A percentile compares a stretch with the other conserved stretches of the same genome.
phyloP scores from a whole-genome alignment of 2,797 vertebrate genomes.

The Lerista edwardsae region DNA sequence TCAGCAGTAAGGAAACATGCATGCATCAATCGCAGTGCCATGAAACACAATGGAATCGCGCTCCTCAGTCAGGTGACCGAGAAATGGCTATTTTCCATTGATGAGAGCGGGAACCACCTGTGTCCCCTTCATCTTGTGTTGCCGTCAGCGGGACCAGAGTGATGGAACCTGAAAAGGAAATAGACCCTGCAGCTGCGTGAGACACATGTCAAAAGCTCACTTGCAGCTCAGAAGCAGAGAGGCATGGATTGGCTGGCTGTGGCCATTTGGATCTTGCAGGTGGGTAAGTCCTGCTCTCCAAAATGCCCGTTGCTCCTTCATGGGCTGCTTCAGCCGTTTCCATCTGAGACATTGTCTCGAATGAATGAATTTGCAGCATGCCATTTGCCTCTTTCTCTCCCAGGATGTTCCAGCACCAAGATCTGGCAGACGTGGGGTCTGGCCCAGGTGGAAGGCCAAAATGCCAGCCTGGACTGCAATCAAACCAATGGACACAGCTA shows the following conservation, averaged over 20 bases:
- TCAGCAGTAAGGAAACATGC: too few species aligned
- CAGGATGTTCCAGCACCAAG: not conserved
- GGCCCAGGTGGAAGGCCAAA: not conserved
- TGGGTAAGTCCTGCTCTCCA: not conserved
- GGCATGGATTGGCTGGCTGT: not conserved
- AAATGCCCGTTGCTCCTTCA: not conserved
- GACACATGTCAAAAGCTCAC: too few species aligned
- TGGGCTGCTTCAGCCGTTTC: not conserved
- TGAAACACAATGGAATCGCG: not conserved
- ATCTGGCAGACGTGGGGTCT: constrained; percentile 41
- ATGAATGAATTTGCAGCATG: too few species aligned
- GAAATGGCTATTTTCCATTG: not conserved
- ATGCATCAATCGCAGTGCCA: not conserved
- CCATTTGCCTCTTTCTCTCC: not conserved
- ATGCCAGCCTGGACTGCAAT: constrained; percentile 30
- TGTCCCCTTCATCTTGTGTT: not conserved
- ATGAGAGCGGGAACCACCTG: not conserved
- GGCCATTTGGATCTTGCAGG: not conserved
- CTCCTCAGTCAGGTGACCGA: not conserved
- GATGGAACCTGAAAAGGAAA: not conserved
- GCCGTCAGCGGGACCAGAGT: not conserved
- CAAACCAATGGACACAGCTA: not conserved
- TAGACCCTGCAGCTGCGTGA: too few species aligned
- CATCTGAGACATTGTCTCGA: too few species aligned
- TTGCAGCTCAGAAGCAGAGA: too few species aligned